Base-by-base conservation (phyloP, 2,797 vertebrate genomes). In the Pipistrellus pygmaeus region DNA sequence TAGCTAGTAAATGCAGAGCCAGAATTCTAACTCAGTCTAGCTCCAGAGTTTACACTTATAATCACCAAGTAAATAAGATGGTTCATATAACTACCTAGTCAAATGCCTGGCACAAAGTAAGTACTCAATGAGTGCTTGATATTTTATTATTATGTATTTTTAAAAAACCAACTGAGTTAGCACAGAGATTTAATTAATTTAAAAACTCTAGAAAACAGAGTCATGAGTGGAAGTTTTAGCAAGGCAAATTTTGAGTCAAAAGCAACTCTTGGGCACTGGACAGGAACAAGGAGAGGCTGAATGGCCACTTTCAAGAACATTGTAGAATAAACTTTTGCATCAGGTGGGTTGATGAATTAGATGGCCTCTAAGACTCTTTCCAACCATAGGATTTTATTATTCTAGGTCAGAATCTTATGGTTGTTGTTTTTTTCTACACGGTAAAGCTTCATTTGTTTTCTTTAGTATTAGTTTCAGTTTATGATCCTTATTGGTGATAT, bases 361-460 rank as follows among this genome's bases (percentile, higher is more conserved):
- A 72, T 10, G 8, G 32, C 7, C 57, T 81, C 44, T 48, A 30
- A 60, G 20, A 11, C 20, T 44, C 11, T 87, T 80, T 88, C 17
- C 27, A 76, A 5, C 51, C 68, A 21, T 5, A 90, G 73, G 32
- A 23, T 51, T 84, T 44, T 64, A 5, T 60, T 53, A 55, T 86
- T 94, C 68, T 69, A 85, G 85, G 76, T n/a, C 51, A 81, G 66
- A 75, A 17, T 91, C 48, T 87, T 57, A 80, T 27, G 75, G 75
- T 32, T 4, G 57, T 32, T 32, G 23, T 62, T 55, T 51, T 94
- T 91, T 51, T 71, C 44, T 20, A 46, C 15, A 71, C 1, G 35
- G 32, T 48, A 93, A 84, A 78, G 55, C 83, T 81, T 90, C 41
- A 72, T 62, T 94, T 91, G 87, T 82, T 95, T 92, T 30, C 77